Percentiles rank a stretch among this genome's conserved stretches.
These are phyloP conservation scores for Podocnemis expansa DNA, from an alignment of 2,113 vertebrate genomes.

Conservation along the genomic window DNA sequence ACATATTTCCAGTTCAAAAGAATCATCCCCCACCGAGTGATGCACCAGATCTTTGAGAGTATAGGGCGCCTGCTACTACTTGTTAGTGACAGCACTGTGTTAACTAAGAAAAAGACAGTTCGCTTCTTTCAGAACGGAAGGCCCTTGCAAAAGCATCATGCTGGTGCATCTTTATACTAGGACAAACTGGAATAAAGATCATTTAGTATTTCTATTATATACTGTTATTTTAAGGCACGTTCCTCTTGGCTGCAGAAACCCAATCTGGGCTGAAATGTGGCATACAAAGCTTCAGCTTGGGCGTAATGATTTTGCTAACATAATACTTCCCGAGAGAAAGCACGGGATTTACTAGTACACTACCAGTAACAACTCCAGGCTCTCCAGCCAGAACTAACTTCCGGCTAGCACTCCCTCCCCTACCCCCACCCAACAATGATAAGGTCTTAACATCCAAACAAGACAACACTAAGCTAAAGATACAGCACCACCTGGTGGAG, in stretches of 20 bases:
- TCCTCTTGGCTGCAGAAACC: neutral
- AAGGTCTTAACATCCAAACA: neutral
- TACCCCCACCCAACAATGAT: neutral
- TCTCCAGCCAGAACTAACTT: neutral
- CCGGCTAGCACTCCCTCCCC: neutral
- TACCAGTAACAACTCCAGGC: neutral
- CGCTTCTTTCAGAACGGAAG: neutral
- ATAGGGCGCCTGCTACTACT: neutral
- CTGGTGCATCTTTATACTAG: neutral
- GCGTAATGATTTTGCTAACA: neutral
- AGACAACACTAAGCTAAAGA: neutral
- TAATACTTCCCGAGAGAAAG: neutral
- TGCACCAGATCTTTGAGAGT: neutral
- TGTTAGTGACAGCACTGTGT: neutral
- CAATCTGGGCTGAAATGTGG: neutral
- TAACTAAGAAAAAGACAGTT: neutral
- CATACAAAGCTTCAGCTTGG: neutral
- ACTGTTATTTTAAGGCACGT: neutral
- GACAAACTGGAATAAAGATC: neutral
- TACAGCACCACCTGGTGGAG: neutral
- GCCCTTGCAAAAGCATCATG: neutral
- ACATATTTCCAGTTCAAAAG: neutral
- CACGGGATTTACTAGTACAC: neutral
- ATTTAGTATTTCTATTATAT: neutral
- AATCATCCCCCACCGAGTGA: accelerated